A percentile compares a stretch with the other conserved stretches of the same genome.
Conservation (phyloP, 2,888 invertebrate species). For the Drosophila niveifrons region DNA sequence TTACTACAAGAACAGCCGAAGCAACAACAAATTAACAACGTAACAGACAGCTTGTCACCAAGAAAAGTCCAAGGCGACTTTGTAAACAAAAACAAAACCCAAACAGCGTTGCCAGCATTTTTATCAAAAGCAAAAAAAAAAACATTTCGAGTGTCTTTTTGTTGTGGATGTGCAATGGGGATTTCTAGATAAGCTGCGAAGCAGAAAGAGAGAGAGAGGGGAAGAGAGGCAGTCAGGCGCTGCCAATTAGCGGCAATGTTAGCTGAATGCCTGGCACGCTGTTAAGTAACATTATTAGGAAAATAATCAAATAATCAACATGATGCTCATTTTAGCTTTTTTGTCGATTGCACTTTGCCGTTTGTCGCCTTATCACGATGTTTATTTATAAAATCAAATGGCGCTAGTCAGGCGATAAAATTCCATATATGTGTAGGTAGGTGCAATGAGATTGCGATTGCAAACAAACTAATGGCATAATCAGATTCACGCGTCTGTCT, state of each 20-base stretch:
- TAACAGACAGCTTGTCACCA: slow-evolving; percentile 69
- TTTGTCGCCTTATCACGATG: slow-evolving; percentile 38
- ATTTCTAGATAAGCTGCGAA: slow-evolving; percentile 6
- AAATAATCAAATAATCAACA: slow-evolving; percentile 18
- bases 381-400: slow-evolving; percentile 43
- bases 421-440: slow-evolving; percentile 15
- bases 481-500: slow-evolving; percentile 56
- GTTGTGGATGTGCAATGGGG: slow-evolving; percentile 4
- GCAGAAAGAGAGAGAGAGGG: background rate
- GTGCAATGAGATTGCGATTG: slow-evolving; percentile 39
- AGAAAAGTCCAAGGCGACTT: slow-evolving; percentile 16
- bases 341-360: slow-evolving; percentile 22
- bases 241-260: slow-evolving; percentile 8
- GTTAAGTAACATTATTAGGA: slow-evolving; percentile 30
- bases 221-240: background rate
- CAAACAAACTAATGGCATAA: slow-evolving; percentile 17
- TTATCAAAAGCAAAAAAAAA: slow-evolving; percentile 34
- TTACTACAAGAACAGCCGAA: slow-evolving; percentile 20
- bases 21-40: slow-evolving; percentile 36
- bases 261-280: slow-evolving; percentile 9
- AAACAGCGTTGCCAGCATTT: slow-evolving; percentile 24
- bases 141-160: slow-evolving; percentile 32
- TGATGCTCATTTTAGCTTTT: slow-evolving; percentile 11
- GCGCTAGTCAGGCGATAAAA: slow-evolving; percentile 42
- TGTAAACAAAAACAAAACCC: slow-evolving; percentile 53